These are phyloP conservation scores for Pediacus dermestoides DNA, from an alignment of 2,888 invertebrate species.

Conservation along the genomic window DNA sequence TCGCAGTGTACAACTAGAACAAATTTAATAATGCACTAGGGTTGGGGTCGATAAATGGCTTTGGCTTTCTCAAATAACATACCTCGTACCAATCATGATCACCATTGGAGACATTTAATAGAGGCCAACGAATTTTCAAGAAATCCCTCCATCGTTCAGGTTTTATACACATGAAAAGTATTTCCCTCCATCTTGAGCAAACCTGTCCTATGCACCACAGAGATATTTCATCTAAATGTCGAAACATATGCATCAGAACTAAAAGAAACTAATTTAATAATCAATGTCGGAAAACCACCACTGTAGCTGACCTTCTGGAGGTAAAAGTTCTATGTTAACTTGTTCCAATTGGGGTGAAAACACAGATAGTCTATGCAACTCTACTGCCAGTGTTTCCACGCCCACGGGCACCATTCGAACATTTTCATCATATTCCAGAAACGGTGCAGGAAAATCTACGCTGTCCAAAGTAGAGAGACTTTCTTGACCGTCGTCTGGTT, in stretches of 20 bases:
- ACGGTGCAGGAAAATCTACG: no score
- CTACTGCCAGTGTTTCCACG: conserved; percentile 28
- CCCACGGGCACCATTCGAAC: conserved; percentile 18
- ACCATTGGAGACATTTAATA: conserved; percentile 62
- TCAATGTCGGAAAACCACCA: neutral
- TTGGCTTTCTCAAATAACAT: conserved; percentile 14
- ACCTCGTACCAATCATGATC: conserved; percentile 76
- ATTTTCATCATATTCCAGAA: neutral
- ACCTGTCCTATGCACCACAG: conserved; percentile 86
- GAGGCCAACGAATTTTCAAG: conserved; percentile 77
- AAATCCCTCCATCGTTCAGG: conserved; percentile 78
- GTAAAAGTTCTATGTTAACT: conserved; percentile 37
- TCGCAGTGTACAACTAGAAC: conserved; percentile 62
- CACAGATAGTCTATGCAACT: conserved; percentile 28
- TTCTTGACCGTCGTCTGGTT: conserved; percentile 62
- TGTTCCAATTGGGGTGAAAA: conserved; percentile 23
- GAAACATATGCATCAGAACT: conserved; percentile 84
- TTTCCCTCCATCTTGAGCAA: conserved; percentile 78
- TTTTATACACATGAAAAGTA: conserved; percentile 70
- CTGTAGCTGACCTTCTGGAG: conserved; percentile 35
- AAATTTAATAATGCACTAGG: conserved; percentile 15
- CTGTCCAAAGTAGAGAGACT: conserved; percentile 10
- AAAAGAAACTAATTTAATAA: conserved; percentile 6
- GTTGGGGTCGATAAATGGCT: neutral
- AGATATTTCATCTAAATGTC: conserved; percentile 87